Base-by-base conservation (phyloP, 2,113 vertebrate species). In the Axis porcinus region DNA sequence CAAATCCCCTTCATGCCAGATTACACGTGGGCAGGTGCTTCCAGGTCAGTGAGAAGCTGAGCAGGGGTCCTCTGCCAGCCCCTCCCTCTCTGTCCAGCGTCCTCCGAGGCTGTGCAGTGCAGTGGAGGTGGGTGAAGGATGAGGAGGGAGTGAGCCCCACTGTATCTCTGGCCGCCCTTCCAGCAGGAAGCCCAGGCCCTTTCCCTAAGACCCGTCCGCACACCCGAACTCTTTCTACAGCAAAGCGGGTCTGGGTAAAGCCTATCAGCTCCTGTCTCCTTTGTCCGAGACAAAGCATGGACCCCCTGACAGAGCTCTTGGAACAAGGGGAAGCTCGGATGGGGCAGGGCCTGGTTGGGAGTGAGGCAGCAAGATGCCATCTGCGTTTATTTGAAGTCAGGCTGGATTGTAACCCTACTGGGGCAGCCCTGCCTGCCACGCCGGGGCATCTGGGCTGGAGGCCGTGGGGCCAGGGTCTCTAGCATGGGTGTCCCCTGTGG, bases 261-360 rank as follows among this genome's bases (percentile, higher is more conserved):
- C 40, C 21, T 1, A 0, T 33, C 19, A 1, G 14, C 36, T 17
- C 58, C 74, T 16, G 0, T 79, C 57, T 57, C 40, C 76, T 70
- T 58, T 67, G 50, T 70, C 57, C 28, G 62, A 62, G 70, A 25
- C 52, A 10, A 8, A 12, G 45, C 15, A 30, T 2, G 16, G 82
- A 25, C 33, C 10, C 6, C 19, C 58, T 47, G 50, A 28, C 21
- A 21, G 50, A 60, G 36, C 28, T 78, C 23, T 28, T 50, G 54
- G 57, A 55, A 9, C 83, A 30, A 36, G 13, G 10, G 14, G 15
- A 70, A 62, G n/a, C 17, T 50, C 17, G 2, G 12, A 45, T 9
- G 36, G 45, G n/a, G 57, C 23, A 50, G n/a, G 45, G 64, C 52
- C 23, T 40, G 9, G 57, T 1, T 12, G 62, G 45, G 23, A 5